Conservation (phyloP, 2,797 vertebrate genomes). For the Hemitrygon akajei region DNA sequence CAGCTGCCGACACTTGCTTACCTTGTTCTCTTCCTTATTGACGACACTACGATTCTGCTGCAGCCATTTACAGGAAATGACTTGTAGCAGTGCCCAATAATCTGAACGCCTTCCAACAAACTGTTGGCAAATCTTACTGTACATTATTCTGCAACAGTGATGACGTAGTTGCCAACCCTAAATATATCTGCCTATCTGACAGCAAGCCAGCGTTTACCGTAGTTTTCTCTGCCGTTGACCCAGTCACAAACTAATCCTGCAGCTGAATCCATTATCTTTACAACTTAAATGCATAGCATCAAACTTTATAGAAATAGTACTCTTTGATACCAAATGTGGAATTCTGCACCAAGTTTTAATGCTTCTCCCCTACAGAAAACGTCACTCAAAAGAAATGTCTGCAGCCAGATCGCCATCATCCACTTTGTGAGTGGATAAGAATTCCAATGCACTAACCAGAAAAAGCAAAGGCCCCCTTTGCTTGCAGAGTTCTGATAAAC, state of each 20-base stretch:
- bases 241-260: not conserved
- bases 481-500: too few relatives aligned
- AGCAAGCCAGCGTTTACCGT: not conserved
- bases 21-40: not conserved
- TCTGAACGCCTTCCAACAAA: not conserved
- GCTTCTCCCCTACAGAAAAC: not conserved
- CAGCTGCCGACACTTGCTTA: not conserved
- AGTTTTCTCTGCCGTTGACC: not conserved
- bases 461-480: too few relatives aligned
- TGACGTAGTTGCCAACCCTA: not conserved
- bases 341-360: not conserved
- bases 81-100: not conserved
- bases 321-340: not conserved
- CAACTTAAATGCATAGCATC: too few relatives aligned
- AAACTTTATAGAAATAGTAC: not conserved
- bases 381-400: not conserved
- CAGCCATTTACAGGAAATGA: slow-evolving; percentile 14
- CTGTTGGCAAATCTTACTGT: not conserved
- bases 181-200: not conserved
- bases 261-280: not conserved
- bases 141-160: not conserved
- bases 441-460: too few relatives aligned
- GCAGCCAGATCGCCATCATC: too few relatives aligned
- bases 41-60: not conserved
- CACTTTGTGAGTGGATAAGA: too few relatives aligned